These are phyloP conservation scores for Idaea biselata DNA, from an alignment of 2,888 invertebrate genomes.

Conservation along the genomic window DNA sequence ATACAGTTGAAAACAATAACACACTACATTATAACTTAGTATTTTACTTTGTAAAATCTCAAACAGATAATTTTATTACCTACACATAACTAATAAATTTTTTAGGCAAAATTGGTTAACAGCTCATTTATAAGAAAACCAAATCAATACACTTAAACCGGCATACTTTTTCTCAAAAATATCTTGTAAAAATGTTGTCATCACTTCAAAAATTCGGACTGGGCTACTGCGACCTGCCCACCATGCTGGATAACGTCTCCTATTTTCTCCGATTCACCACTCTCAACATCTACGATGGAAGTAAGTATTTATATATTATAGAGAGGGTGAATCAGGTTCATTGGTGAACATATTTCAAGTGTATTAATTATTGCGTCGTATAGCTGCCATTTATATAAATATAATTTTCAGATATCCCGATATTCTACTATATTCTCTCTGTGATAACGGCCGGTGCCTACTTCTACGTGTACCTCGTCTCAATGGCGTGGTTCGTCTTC, in stretches of 20 bases:
- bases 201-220: slow-evolving; percentile 37
- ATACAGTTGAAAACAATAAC: too few relatives aligned
- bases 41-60: too few relatives aligned
- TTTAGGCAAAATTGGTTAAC: too few relatives aligned
- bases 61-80: too few relatives aligned
- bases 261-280: slow-evolving; percentile 40
- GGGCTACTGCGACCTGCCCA: slow-evolving; percentile 45
- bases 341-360: background rate
- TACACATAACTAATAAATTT: too few relatives aligned
- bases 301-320: background rate
- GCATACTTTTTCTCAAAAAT: background rate
- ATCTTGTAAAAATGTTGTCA: background rate
- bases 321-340: background rate
- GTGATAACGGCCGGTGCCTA: slow-evolving; percentile 29
- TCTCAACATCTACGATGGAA: slow-evolving; percentile 43
- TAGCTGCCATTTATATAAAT: background rate
- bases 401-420: slow-evolving; percentile 39
- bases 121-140: too few relatives aligned
- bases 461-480: slow-evolving; percentile 51
- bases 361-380: background rate
- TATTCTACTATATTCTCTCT: slow-evolving; percentile 37
- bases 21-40: too few relatives aligned
- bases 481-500: slow-evolving; percentile 55
- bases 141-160: too few relatives aligned
- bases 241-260: slow-evolving; percentile 50